These are phyloP conservation scores for Chelonia mydas DNA, from an alignment of 2,797 vertebrate genomes.

Conservation along the genomic window DNA sequence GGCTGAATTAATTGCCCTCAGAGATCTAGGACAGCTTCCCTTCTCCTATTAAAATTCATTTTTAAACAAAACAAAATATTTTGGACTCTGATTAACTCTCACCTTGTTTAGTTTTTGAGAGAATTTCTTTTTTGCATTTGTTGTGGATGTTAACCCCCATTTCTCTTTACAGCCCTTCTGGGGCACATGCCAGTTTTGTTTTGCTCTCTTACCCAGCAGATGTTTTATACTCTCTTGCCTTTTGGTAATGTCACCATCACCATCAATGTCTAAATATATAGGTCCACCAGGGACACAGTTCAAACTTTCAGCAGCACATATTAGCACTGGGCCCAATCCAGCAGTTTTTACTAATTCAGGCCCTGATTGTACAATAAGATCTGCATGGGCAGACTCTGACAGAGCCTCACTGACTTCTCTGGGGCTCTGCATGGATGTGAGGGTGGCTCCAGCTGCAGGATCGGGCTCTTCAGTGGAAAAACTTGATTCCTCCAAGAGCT, in stretches of 20 bases:
- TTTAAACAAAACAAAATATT: neutral
- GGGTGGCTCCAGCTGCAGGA: neutral
- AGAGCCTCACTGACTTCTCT: neutral
- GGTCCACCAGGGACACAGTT: constrained; percentile 31
- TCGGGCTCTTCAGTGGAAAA: neutral
- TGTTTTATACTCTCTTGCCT: constrained; percentile 61
- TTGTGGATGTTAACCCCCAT: constrained; percentile 59
- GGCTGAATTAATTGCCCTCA: neutral
- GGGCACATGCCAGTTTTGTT: constrained; percentile 51
- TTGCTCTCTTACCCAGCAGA: constrained; percentile 61
- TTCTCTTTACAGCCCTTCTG: constrained; percentile 54
- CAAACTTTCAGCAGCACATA: neutral
- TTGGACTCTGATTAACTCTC: constrained; percentile 29
- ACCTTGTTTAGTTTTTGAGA: constrained; percentile 59
- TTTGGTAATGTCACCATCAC: constrained; percentile 59
- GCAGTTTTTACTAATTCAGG: neutral
- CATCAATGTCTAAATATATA: constrained; percentile 36
- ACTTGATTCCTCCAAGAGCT: neutral
- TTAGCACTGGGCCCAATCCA: neutral
- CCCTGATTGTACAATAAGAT: neutral
- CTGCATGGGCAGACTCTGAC: neutral
- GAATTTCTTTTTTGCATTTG: constrained; percentile 59
- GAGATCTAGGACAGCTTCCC: neutral
- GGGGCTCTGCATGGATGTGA: neutral
- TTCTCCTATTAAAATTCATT: neutral